Evolutionary conservation across 2,797 vertebrate species (phyloP).

Genomic region (Helarctos malayanus): DNA sequence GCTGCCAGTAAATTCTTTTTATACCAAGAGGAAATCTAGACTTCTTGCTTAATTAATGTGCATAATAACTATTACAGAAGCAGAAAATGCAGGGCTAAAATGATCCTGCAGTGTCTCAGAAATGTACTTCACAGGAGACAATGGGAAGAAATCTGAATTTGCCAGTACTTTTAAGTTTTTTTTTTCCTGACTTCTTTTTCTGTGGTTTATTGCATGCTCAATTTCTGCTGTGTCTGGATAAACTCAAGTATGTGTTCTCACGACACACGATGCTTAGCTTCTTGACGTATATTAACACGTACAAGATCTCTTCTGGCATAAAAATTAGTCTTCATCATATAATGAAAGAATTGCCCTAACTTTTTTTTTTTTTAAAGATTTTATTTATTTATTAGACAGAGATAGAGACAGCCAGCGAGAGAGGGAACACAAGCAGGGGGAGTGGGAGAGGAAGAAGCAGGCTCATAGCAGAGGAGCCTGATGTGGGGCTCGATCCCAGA

Average conservation of each 20-base stretch:
- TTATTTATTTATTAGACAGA: too few relatives aligned
- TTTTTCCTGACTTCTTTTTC: background rate
- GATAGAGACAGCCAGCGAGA: too few relatives aligned
- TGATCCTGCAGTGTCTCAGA: background rate
- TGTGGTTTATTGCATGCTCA: background rate
- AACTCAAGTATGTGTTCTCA: background rate
- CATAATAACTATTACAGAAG: background rate
- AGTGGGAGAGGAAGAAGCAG: too few relatives aligned
- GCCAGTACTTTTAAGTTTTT: background rate
- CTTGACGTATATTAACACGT: background rate
- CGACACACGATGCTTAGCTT: background rate
- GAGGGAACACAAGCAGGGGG: too few relatives aligned
- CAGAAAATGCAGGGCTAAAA: background rate
- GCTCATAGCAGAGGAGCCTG: too few relatives aligned
- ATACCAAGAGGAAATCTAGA: background rate
- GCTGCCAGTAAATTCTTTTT: background rate
- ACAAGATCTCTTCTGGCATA: background rate
- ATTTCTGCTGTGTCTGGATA: background rate
- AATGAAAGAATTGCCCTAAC: background rate
- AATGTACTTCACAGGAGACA: background rate
- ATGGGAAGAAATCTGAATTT: background rate
- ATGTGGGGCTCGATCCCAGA: too few relatives aligned
- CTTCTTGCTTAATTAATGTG: background rate
- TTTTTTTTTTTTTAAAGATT: background rate
- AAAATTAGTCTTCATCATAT: background rate